Evolutionary conservation across 2,797 vertebrate genomes (phyloP), one percentile per base, ranked within the genome.

Genomic region (Vireo griseus): DNA sequence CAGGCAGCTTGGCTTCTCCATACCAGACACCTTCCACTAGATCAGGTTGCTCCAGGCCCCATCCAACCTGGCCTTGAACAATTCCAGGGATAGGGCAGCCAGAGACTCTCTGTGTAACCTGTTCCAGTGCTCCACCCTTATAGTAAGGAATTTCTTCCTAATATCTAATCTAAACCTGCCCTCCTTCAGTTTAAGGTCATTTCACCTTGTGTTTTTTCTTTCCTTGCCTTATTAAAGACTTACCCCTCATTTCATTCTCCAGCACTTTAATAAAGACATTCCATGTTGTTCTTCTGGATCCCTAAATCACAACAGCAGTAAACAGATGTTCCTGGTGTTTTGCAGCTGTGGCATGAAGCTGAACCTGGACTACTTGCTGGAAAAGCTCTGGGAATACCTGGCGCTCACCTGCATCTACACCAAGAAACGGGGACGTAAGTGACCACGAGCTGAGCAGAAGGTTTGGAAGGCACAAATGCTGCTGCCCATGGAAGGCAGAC

Each of bases 321-420:
- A 89, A 77, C 59, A 72, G 37, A 15, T 87, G 17, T 91, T 51
- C 9, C 33, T 91, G 73, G 62, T 96, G 79, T 94, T 74, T 88
- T 87, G 65, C 94, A 99, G 99, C 94, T 99, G 99, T 72, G 99
- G 99, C 57, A 99, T 99, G 99, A 99, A 99, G 80, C 96, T 99
- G 95, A 99, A 99, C 97, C 97, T 99, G 97, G 99, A 99, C 87
- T 99, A 98, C 88, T 97, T 99, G 79, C 97, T 99, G 94, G 99
- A 99, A 96, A 98, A 90, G 95, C 97, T 99, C 59, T 99, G 99
- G 99, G 99, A 99, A 55, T 99, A 99, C 94, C 97, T 99, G 95
- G 98, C 99, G 31, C 98, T 99, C 78, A 99, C 99, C 96, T 99
- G 99, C 96, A 98, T 99, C 97, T 99, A 98, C 95, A 99, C 99